Percentiles rank a stretch among this genome's conserved stretches.
Evolutionary conservation across 2,797 vertebrate species (phyloP).

Genomic region (Rousettus madagascariensis): DNA sequence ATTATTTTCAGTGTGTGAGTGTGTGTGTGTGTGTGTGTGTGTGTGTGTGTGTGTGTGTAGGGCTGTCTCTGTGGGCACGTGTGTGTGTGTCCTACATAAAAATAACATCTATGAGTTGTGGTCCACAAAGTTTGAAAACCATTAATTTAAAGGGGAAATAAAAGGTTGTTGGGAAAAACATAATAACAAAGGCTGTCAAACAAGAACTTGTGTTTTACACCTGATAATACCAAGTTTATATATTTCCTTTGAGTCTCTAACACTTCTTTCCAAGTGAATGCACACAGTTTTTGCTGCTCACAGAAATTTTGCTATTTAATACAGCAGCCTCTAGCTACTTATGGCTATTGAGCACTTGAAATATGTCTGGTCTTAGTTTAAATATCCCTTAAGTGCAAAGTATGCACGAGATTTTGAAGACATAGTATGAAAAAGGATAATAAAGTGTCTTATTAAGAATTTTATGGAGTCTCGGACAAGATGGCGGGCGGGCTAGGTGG

Average conservation of each 20-base stretch:
- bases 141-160: neutral
- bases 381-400: neutral
- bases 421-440: neutral
- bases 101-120: neutral
- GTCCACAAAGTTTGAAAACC: neutral
- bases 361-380: neutral
- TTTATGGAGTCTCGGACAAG: neutral
- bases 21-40: neutral
- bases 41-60: neutral
- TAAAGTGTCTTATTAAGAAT: neutral
- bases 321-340: neutral
- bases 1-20: neutral
- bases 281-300: neutral
- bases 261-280: neutral
- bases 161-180: neutral
- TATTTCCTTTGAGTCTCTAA: neutral
- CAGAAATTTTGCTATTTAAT: neutral
- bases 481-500: too few relatives aligned
- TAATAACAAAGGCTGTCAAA: neutral
- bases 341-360: neutral
- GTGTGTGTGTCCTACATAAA: neutral
- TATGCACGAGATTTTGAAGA: neutral
- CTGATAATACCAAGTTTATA: neutral
- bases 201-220: neutral
- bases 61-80: neutral